These are phyloP conservation scores for Chaenocephalus aceratus DNA, from an alignment of 2,113 vertebrate species.

Conservation along the genomic window DNA sequence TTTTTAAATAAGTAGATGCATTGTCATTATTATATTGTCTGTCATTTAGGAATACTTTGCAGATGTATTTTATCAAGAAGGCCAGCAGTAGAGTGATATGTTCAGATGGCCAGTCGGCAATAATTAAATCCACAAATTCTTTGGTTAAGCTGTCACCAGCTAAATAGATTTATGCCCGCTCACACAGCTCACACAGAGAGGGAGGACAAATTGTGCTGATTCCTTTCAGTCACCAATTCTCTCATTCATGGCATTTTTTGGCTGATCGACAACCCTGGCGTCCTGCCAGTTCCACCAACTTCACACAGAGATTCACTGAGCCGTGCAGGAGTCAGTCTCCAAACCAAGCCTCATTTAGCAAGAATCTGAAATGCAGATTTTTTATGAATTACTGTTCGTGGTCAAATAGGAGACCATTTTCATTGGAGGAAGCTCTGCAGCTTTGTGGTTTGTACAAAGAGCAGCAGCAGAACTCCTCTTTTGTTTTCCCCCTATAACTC, in stretches of 20 bases:
- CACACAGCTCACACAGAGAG: constrained; percentile 28
- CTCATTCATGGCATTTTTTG: constrained; percentile 65
- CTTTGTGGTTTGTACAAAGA: constrained; percentile 69
- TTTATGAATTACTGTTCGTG: constrained; percentile 50
- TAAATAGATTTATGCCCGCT: constrained; percentile 44
- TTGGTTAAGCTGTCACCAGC: constrained; percentile 54
- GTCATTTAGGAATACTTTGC: constrained; percentile 19
- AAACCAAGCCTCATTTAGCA: constrained; percentile 63
- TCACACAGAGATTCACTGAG: constrained; percentile 42
- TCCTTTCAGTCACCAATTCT: constrained; percentile 38
- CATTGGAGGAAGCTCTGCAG: constrained; percentile 49
- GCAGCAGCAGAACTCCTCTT: constrained; percentile 55
- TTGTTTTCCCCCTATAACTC: constrained; percentile 62
- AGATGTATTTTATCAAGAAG: constrained; percentile 41
- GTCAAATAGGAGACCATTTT: constrained; percentile 52
- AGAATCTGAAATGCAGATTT: constrained; percentile 59
- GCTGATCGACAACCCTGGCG: constrained; percentile 42
- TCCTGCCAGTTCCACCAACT: constrained; percentile 55
- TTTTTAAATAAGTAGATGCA: not conserved
- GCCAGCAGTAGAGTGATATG: constrained; percentile 35
- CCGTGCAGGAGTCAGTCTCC: constrained; percentile 30
- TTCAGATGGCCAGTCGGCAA: constrained; percentile 34
- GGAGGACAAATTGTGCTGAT: constrained; percentile 48
- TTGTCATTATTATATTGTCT: constrained; percentile 5
- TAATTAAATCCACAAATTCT: constrained; percentile 63